Percentiles rank a stretch among this genome's conserved stretches.
These are phyloP conservation scores for Embidobia sp. DNA, from an alignment of 2,888 invertebrate genomes.

Conservation along the genomic window DNA sequence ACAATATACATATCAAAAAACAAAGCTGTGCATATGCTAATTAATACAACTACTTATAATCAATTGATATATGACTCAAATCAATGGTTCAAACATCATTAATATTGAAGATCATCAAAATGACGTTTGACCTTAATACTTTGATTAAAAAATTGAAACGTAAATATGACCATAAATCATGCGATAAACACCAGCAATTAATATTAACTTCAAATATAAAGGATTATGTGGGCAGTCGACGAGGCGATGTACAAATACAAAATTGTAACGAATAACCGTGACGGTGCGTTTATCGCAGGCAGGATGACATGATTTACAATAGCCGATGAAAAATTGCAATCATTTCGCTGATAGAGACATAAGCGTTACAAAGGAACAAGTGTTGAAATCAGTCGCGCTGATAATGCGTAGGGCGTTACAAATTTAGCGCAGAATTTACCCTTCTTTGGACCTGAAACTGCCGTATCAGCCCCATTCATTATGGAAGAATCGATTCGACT, in stretches of 20 bases:
- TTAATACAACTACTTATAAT: too few relatives aligned
- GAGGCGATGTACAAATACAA: constrained; percentile 67
- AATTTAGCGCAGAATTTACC: constrained; percentile 38
- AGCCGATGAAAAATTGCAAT: constrained; percentile 74
- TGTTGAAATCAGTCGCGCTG: constrained; percentile 80
- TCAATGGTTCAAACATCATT: too few relatives aligned
- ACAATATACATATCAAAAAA: too few relatives aligned
- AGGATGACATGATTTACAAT: constrained; percentile 73
- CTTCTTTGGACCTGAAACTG: constrained; percentile 45
- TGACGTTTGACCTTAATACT: too few relatives aligned
- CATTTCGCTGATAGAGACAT: constrained; percentile 75
- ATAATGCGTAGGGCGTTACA: constrained; percentile 74
- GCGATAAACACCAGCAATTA: constrained; percentile 19
- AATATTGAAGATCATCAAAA: too few relatives aligned
- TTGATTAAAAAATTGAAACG: too few relatives aligned
- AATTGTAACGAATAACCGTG: constrained; percentile 66
- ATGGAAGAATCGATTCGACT: constrained; percentile 78
- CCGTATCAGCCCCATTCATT: constrained; percentile 60
- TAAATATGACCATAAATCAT: too few relatives aligned
- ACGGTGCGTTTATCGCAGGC: constrained; percentile 73
- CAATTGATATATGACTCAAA: too few relatives aligned
- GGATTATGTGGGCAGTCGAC: constrained; percentile 36
- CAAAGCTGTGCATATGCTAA: too few relatives aligned
- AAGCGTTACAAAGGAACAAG: constrained; percentile 77
- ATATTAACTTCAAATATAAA: constrained; percentile 43